Evolutionary conservation across 2,113 vertebrate species (phyloP).

Genomic region (Burhinus oedicnemus): DNA sequence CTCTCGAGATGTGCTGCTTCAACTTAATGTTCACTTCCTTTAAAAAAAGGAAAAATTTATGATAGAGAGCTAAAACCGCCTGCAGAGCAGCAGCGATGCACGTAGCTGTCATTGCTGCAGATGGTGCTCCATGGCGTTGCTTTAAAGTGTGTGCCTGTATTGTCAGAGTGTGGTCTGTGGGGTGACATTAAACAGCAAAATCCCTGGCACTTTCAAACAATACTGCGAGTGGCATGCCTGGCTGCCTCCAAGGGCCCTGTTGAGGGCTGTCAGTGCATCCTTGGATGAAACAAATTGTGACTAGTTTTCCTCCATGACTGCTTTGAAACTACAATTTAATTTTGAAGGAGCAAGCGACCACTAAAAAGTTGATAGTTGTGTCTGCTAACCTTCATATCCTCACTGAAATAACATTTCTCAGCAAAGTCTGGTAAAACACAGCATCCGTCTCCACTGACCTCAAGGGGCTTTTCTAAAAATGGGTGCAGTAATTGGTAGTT

Average conservation of each 20-base stretch:
- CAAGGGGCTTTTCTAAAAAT: rapidly evolving
- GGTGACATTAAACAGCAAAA: neutral
- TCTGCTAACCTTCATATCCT: neutral
- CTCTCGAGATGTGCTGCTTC: rapidly evolving
- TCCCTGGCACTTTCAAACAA: neutral
- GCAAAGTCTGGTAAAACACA: neutral
- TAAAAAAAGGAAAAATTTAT: neutral
- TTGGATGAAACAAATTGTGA: neutral
- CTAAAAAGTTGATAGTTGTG: rapidly evolving
- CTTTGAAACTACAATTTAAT: neutral
- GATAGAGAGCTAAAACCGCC: neutral
- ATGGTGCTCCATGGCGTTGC: neutral
- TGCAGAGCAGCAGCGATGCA: neutral
- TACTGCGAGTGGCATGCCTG: rapidly evolving
- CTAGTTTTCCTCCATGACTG: rapidly evolving
- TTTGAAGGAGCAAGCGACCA: neutral
- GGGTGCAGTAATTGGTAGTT: neutral
- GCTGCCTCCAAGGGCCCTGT: too few species aligned
- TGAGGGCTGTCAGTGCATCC: neutral
- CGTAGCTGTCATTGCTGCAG: neutral
- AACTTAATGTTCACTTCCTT: neutral
- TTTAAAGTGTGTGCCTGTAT: rapidly evolving
- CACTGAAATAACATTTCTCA: neutral
- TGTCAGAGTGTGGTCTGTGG: neutral
- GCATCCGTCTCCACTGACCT: neutral